These are phyloP conservation scores for Epistrophe grossulariae DNA, from an alignment of 2,888 invertebrate species.

Conservation along the genomic window DNA sequence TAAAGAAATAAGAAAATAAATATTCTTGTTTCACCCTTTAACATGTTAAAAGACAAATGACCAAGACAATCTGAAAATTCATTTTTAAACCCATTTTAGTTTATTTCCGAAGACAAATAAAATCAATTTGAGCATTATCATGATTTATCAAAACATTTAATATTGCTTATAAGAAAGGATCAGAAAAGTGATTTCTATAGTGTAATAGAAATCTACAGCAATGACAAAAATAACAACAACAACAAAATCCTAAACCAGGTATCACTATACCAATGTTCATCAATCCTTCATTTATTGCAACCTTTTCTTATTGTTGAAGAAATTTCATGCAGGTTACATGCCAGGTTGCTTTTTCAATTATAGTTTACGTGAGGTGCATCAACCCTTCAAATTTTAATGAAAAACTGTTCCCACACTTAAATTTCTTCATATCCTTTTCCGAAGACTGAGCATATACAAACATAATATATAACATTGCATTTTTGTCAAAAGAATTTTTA, in stretches of 20 bases:
- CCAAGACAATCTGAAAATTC: too few species aligned
- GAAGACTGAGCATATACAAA: background rate
- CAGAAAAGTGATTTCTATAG: background rate
- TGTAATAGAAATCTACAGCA: background rate
- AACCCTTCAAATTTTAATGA: background rate
- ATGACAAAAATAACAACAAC: background rate
- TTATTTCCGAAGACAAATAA: background rate
- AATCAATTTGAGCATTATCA: background rate
- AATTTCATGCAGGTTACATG: background rate
- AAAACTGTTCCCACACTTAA: background rate
- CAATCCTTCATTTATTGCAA: background rate
- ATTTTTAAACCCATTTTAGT: too few species aligned
- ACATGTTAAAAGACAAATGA: too few species aligned
- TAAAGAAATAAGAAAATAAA: too few species aligned
- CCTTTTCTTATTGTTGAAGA: background rate
- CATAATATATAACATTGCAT: background rate
- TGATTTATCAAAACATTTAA: constrained; percentile 4
- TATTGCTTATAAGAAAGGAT: background rate
- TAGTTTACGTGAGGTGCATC: background rate
- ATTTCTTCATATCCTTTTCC: background rate
- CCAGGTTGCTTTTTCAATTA: background rate
- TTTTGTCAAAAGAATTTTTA: background rate
- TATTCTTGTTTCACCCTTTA: too few species aligned
- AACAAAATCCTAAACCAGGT: background rate
- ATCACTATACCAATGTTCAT: background rate